Percentiles rank a stretch among this genome's conserved stretches.
These are phyloP conservation scores for Agelastica alni DNA, from an alignment of 2,888 invertebrate genomes.

Conservation along the genomic window DNA sequence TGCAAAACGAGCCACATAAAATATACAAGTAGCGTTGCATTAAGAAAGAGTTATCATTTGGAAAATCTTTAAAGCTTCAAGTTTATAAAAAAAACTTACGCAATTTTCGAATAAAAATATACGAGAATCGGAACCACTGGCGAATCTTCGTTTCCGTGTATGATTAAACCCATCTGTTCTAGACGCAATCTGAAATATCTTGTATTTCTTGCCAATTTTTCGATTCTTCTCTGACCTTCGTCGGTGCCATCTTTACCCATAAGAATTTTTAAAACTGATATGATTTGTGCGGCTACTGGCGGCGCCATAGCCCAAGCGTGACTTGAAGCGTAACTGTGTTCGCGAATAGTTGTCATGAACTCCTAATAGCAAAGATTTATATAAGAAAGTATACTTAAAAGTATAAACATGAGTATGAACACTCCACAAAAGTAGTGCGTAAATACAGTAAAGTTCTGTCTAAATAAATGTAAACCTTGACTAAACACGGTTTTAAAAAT, in stretches of 20 bases:
- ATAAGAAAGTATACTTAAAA: no score
- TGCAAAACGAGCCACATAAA: no score
- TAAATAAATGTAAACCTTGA: no score
- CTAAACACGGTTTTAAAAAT: no score
- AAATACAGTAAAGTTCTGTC: no score
- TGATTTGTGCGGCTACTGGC: conserved; percentile 88
- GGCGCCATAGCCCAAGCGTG: conserved; percentile 91
- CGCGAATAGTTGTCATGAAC: conserved; percentile 76
- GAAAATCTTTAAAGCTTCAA: no score
- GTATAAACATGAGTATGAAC: no score
- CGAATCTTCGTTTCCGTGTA: conserved; percentile 90
- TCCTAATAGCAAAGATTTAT: no score
- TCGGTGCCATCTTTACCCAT: conserved; percentile 81
- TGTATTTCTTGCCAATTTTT: conserved; percentile 78
- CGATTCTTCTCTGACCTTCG: conserved; percentile 69
- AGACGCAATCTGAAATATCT: conserved; percentile 78
- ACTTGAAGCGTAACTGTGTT: conserved; percentile 79
- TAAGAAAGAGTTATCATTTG: no score
- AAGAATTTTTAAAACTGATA: conserved; percentile 84
- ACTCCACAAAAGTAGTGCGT: no score
- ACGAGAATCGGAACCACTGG: conserved; percentile 96
- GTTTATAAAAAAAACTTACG: no score
- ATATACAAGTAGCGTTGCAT: no score
- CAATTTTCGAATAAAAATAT: conserved; percentile 93
- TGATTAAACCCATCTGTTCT: conserved; percentile 87